A percentile compares a stretch with the other conserved stretches of the same genome.
These are phyloP conservation scores for Chelonus insularis DNA, from an alignment of 1,140 invertebrate species.

Conservation along the genomic window DNA sequence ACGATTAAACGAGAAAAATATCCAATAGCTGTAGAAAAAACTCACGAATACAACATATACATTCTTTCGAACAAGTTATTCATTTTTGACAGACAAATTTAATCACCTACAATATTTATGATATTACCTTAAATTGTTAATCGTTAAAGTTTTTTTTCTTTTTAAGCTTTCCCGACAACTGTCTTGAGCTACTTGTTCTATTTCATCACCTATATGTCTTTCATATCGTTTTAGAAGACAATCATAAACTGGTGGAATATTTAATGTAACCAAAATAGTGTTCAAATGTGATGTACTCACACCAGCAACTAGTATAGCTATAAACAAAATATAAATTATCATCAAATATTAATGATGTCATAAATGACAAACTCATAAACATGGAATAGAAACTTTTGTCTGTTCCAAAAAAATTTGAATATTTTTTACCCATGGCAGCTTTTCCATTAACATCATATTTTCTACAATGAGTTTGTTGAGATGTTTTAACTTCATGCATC, in stretches of 20 bases:
- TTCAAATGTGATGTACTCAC: neutral
- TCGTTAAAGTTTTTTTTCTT: slow-evolving; percentile 5
- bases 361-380: no score
- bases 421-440: no score
- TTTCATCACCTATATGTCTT: slow-evolving; percentile 1
- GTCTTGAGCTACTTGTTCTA: slow-evolving; percentile 12
- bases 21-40: slow-evolving; percentile 18
- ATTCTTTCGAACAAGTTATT: no score
- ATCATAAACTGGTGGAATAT: slow-evolving; percentile 7
- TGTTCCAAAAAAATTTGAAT: no score
- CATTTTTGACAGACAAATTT: neutral
- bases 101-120: neutral
- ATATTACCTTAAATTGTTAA: neutral
- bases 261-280: neutral
- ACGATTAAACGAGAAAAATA: slow-evolving; percentile 14
- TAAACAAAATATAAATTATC: no score
- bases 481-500: no score
- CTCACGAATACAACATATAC: no score
- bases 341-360: no score
- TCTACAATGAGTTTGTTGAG: no score
- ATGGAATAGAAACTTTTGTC: no score
- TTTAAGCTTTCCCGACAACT: slow-evolving; percentile 9
- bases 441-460: no score
- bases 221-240: slow-evolving; percentile 10
- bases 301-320: no score